Base-by-base conservation (phyloP, 2,797 vertebrate genomes). In the Macrochelys suwanniensis region DNA sequence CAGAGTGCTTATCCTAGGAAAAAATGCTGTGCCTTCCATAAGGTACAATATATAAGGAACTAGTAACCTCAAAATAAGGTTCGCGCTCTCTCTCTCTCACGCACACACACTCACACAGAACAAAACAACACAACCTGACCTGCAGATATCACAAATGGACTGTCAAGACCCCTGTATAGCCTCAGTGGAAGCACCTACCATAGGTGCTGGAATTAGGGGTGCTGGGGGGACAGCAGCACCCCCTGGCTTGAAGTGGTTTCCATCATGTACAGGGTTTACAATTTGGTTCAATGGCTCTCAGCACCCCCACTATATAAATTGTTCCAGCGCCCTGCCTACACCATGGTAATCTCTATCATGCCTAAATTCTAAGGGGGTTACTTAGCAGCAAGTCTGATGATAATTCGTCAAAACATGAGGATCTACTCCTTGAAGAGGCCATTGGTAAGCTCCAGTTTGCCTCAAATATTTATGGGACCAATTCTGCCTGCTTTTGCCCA, bases 11-110 rank as follows among this genome's bases (percentile, higher is more conserved):
- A 71, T 21, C 37, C 68, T 71, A 23, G 68, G 37, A 17, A 31
- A 77, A 76, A 47, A 45, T 4, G 42, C 42, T 28, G 26, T 6
- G 42, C 42, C 45, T 47, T 16, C 42, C 12, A 42, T 23, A 74
- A 42, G 68, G 23, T 74, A 37, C 37, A 42, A 37, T 42, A 45
- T 23, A 47, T 47, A 68, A 68, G n/a, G n/a, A 37, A n/a, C n/a
- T 7, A 37, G 65, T 68, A 68, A 37, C 7, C 65, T 68, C 65
- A 11, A 68, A 56, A 1, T 53, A 19, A 12, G 11, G 6, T 6
- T 42, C 17, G 21, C 7, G 23, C 17, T 51, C 77, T 53, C 17
- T 51, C 77, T 49, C 11, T 6, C 37, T n/a, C 0, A 0, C 37
- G 31, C 23, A 51, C 42, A 83, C 28, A 13, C 37, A 76, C 49